These are phyloP conservation scores for Vulpes vulpes DNA, from an alignment of 2,113 vertebrate genomes.

Conservation along the genomic window DNA sequence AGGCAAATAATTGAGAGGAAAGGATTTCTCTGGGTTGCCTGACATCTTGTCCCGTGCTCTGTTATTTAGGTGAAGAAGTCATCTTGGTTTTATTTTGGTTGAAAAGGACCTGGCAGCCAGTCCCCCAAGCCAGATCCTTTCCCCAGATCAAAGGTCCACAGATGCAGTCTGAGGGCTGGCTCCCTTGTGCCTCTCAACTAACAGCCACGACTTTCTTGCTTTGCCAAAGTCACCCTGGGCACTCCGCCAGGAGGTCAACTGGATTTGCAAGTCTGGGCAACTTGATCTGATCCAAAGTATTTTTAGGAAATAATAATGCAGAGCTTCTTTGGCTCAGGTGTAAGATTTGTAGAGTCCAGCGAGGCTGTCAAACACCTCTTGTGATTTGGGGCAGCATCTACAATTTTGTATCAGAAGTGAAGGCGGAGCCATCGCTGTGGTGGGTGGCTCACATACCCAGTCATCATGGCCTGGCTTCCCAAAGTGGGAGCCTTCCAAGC, in stretches of 20 bases:
- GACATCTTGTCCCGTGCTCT: background rate
- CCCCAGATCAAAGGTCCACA: background rate
- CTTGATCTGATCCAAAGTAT: conserved; percentile 42
- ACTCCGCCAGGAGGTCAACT: conserved; percentile 44
- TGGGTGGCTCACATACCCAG: background rate
- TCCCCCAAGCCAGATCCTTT: background rate
- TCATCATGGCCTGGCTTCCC: background rate
- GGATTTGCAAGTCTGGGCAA: conserved; percentile 41
- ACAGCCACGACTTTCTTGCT: background rate
- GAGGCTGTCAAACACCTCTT: too few species aligned
- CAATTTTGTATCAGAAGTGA: background rate
- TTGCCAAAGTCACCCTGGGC: background rate
- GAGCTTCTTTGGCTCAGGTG: background rate
- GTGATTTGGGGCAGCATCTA: background rate
- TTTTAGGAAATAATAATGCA: background rate
- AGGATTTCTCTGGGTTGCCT: background rate
- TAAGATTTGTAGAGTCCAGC: background rate
- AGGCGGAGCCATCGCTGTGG: background rate
- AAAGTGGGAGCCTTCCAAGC: too few species aligned
- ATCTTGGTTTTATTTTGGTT: background rate
- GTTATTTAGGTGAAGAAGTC: conserved; percentile 55
- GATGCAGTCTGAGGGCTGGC: background rate
- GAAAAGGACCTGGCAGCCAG: background rate
- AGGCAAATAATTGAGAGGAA: background rate
- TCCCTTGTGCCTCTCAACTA: background rate